A percentile compares a stretch with the other conserved stretches of the same genome.
These are phyloP conservation scores for Macaca nemestrina DNA, from an alignment of 2,113 vertebrate genomes.

Conservation along the genomic window DNA sequence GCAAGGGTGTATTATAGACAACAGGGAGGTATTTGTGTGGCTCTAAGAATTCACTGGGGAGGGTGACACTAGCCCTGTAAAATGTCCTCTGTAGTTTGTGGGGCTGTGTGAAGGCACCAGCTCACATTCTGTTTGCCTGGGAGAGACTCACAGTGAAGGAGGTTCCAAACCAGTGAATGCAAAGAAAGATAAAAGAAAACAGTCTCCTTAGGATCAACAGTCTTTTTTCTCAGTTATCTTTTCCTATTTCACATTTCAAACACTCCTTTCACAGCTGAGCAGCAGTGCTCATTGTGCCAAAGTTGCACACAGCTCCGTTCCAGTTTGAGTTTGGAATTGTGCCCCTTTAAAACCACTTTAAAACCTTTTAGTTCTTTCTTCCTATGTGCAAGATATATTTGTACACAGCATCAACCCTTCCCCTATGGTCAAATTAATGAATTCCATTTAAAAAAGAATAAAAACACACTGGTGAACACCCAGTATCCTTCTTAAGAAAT, in stretches of 20 bases:
- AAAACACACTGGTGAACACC: neutral
- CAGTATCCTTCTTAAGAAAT: neutral
- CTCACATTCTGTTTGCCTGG: neutral
- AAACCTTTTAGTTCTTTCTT: neutral
- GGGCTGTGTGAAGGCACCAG: neutral
- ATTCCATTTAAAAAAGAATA: neutral
- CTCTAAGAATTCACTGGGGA: neutral
- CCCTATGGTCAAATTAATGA: neutral
- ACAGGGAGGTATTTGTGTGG: neutral
- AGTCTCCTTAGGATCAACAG: neutral
- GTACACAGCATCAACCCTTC: neutral
- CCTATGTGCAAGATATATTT: neutral
- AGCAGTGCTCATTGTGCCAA: neutral
- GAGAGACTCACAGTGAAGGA: neutral
- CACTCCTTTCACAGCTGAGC: neutral
- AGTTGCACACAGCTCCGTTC: neutral
- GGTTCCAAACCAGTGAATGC: neutral
- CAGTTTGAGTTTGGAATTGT: neutral
- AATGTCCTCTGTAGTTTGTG: neutral
- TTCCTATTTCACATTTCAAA: neutral
- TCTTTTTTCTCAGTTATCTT: neutral
- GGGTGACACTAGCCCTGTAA: neutral
- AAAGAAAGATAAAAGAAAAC: neutral
- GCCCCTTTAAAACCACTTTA: neutral
- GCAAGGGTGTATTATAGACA: neutral